phyloP scores from a whole-genome alignment of 1,140 invertebrate species.

The Eurosta solidaginis region DNA sequence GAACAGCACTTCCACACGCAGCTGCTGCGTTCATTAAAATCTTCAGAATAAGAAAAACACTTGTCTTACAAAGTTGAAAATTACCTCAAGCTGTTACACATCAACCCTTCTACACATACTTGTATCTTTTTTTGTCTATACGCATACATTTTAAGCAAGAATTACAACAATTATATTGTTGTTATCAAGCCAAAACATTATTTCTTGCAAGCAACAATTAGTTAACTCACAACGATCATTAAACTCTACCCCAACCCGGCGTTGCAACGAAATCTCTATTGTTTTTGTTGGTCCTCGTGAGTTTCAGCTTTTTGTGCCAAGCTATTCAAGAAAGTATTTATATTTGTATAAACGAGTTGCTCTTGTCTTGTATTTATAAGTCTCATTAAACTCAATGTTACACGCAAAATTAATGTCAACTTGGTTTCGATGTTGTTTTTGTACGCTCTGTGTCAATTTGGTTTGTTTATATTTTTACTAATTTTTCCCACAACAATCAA shows the following conservation, averaged over 20 bases:
- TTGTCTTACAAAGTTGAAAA: constrained; percentile 30
- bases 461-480: not conserved
- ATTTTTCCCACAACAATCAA: constrained; percentile 10
- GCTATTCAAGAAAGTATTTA: not conserved
- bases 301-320: not conserved
- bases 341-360: not conserved
- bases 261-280: not conserved
- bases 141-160: no score
- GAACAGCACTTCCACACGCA: not conserved
- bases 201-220: constrained; percentile 51
- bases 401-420: constrained; percentile 57
- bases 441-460: not conserved
- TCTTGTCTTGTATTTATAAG: constrained; percentile 54
- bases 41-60: not conserved
- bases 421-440: not conserved
- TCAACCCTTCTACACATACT: constrained; percentile 1
- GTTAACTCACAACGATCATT: constrained; percentile 33
- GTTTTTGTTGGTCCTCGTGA: not conserved
- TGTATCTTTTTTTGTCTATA: not conserved
- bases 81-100: constrained; percentile 33
- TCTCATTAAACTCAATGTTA: constrained; percentile 58
- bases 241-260: constrained; percentile 32
- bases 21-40: constrained; percentile 5
- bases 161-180: constrained; percentile 20
- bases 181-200: constrained; percentile 40